phyloP scores from a whole-genome alignment of 2,888 invertebrate species.

The Nomada goodeniana region DNA sequence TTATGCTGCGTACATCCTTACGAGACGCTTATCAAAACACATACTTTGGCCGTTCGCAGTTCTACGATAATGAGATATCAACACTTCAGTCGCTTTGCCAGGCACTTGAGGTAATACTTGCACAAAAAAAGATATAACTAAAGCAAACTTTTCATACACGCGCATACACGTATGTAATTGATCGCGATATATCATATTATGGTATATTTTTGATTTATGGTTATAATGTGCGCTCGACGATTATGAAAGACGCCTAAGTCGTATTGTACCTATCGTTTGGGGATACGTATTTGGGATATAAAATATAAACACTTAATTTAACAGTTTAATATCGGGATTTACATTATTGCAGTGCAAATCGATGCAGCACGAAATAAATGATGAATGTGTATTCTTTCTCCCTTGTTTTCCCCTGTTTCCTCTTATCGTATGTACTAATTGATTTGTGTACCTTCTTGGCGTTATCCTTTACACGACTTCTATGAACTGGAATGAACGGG shows the following conservation, averaged over 20 bases:
- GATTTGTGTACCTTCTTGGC: neutral
- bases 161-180: neutral
- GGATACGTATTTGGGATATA: too few relatives aligned
- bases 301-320: too few relatives aligned
- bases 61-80: slow-evolving; percentile 49
- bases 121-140: neutral
- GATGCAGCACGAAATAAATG: too few relatives aligned
- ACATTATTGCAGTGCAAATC: too few relatives aligned
- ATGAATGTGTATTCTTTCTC: neutral
- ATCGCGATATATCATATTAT: too few relatives aligned
- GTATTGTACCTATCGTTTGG: too few relatives aligned
- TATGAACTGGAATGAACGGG: neutral
- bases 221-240: too few relatives aligned
- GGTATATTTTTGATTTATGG: too few relatives aligned
- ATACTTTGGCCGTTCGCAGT: slow-evolving; percentile 29
- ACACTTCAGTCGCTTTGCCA: slow-evolving; percentile 17
- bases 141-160: too few relatives aligned
- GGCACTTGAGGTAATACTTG: neutral
- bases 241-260: too few relatives aligned
- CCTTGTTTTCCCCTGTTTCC: neutral
- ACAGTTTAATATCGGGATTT: too few relatives aligned
- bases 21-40: slow-evolving; percentile 55
- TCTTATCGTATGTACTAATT: neutral
- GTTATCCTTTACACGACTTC: neutral
- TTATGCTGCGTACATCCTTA: slow-evolving; percentile 36